These are phyloP conservation scores for Bhutanitis thaidina DNA, from an alignment of 2,888 invertebrate species.

Conservation along the genomic window DNA sequence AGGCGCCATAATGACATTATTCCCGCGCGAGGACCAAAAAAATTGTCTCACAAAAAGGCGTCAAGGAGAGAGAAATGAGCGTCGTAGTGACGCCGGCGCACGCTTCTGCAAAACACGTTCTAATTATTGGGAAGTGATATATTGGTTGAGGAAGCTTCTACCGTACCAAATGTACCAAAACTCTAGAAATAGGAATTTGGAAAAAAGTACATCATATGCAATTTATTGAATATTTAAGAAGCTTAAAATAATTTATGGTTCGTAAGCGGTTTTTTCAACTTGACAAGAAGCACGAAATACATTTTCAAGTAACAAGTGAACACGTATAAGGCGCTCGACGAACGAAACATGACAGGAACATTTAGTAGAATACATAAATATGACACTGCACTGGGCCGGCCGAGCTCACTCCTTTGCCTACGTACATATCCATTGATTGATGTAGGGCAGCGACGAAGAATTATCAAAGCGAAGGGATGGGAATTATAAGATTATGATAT, in stretches of 20 bases:
- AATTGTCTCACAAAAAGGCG: slow-evolving; percentile 59
- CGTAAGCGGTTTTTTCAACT: slow-evolving; percentile 6
- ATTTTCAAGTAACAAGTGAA: slow-evolving; percentile 49
- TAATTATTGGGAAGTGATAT: slow-evolving; percentile 63
- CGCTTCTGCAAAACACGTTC: slow-evolving; percentile 46
- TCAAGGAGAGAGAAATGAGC: slow-evolving; percentile 58
- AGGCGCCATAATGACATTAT: slow-evolving; percentile 80
- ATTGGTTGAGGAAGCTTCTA: slow-evolving; percentile 45
- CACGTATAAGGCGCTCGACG: slow-evolving; percentile 41
- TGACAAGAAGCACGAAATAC: slow-evolving; percentile 24
- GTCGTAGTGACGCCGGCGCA: slow-evolving; percentile 40
- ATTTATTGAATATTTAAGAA: too few relatives aligned
- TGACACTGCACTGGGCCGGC: slow-evolving; percentile 46
- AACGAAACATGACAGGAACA: slow-evolving; percentile 62
- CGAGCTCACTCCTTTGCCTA: slow-evolving; percentile 35
- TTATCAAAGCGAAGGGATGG: slow-evolving; percentile 30
- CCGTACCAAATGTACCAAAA: slow-evolving; percentile 1
- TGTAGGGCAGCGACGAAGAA: slow-evolving; percentile 52
- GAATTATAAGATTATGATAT: too few relatives aligned
- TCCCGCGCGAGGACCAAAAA: slow-evolving; percentile 72
- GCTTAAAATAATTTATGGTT: slow-evolving; percentile 1
- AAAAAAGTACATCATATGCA: too few relatives aligned
- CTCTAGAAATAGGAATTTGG: background rate
- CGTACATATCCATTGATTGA: slow-evolving; percentile 58
- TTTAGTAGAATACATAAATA: slow-evolving; percentile 72